These are phyloP conservation scores for Phaethon lepturus DNA, from an alignment of 2,113 vertebrate species.

Conservation along the genomic window DNA sequence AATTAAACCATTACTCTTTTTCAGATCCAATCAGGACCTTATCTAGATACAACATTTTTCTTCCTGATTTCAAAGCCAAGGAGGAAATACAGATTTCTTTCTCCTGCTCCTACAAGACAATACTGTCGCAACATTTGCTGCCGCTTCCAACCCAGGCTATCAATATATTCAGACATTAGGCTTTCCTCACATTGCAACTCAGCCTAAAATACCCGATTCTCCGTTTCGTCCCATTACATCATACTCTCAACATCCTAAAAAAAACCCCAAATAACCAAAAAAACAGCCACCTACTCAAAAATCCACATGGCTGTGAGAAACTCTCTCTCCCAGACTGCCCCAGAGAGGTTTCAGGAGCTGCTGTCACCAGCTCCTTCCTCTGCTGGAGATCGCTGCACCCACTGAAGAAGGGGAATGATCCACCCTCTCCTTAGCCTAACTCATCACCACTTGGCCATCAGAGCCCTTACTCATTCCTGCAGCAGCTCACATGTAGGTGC, in stretches of 20 bases:
- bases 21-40: neutral
- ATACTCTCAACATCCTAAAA: neutral
- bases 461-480: neutral
- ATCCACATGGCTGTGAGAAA: neutral
- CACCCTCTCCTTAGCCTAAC: neutral
- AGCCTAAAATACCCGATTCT: neutral
- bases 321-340: neutral
- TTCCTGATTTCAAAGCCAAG: neutral
- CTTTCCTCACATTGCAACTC: neutral
- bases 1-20: conserved; percentile 22
- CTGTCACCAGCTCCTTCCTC: neutral
- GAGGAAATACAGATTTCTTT: neutral
- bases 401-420: neutral
- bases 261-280: too few species aligned
- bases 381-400: neutral
- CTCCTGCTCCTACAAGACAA: neutral
- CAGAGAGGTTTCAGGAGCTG: neutral
- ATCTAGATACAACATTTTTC: neutral
- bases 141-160: neutral
- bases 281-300: neutral
- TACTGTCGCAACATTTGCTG: rapidly evolving
- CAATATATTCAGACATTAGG: rapidly evolving
- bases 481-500: rapidly evolving
- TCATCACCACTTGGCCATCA: neutral
- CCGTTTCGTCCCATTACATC: neutral